These are phyloP conservation scores for Sarcophaga carnaria DNA, from an alignment of 2,888 invertebrate genomes.

Conservation along the genomic window DNA sequence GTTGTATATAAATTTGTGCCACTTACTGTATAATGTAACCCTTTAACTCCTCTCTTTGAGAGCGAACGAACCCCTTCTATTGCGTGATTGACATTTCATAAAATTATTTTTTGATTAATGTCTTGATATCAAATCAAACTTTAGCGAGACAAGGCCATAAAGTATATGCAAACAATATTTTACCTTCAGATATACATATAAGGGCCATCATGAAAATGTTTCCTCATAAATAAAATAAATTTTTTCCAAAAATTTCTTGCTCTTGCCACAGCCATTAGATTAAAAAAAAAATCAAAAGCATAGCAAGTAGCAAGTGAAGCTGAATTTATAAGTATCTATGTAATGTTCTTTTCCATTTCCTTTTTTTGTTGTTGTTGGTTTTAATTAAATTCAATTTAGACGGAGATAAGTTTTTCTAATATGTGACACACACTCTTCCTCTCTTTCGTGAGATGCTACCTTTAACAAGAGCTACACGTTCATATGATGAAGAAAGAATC, in stretches of 20 bases:
- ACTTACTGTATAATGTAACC: not conserved
- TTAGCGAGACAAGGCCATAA: not conserved
- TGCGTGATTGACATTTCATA: constrained; percentile 55
- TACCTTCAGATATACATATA: not conserved
- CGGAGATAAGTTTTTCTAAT: constrained; percentile 71
- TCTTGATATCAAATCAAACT: constrained; percentile 8
- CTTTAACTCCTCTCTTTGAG: not conserved
- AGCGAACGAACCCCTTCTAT: not conserved
- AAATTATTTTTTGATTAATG: constrained; percentile 59
- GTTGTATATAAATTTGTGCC: too few relatives aligned
- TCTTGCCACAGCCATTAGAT: not conserved
- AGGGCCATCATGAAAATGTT: too few relatives aligned
- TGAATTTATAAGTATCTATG: constrained; percentile 28
- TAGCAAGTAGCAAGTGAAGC: constrained; percentile 19
- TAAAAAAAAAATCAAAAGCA: constrained; percentile 6
- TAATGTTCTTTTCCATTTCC: not conserved
- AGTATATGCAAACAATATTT: not conserved
- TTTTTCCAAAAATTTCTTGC: not conserved
- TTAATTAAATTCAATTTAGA: constrained; percentile 81
- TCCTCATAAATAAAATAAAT: not conserved
- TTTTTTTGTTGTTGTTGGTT: constrained; percentile 71
- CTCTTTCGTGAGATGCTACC: not conserved
- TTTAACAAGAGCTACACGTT: constrained; percentile 16
- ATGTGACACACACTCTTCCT: constrained; percentile 55
- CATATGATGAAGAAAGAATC: constrained; percentile 5